Percentiles rank a stretch among this genome's conserved stretches.
Conservation (phyloP, 2,888 invertebrate species). For the Epinotia nisella region DNA sequence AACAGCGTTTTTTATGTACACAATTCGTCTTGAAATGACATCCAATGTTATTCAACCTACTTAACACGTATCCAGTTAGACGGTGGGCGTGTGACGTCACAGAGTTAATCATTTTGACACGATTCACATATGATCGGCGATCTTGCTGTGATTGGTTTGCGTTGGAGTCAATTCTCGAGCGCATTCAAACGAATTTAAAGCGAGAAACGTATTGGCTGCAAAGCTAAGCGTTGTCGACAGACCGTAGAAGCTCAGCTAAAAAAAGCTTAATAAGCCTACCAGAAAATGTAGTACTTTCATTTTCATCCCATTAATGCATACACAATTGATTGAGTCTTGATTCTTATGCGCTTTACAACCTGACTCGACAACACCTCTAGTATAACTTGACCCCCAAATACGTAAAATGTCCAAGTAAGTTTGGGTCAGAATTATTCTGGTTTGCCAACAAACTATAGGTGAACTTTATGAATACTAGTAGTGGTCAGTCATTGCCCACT, state of each 20-base stretch:
- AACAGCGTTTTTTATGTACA: no score
- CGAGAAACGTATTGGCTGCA: no score
- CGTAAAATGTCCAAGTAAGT: no score
- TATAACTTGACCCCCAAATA: no score
- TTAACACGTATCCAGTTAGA: conserved; percentile 28
- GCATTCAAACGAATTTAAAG: background rate
- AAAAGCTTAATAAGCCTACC: conserved; percentile 1
- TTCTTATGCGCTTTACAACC: background rate
- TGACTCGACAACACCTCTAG: no score
- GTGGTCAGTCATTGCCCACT: background rate
- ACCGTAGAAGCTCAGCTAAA: no score
- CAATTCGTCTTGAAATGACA: background rate
- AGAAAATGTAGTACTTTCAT: background rate
- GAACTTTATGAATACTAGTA: no score
- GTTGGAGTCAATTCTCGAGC: conserved; percentile 21
- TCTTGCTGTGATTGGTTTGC: conserved; percentile 9
- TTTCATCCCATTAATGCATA: background rate
- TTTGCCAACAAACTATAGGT: no score
- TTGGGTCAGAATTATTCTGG: no score
- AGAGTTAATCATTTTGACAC: conserved; percentile 45
- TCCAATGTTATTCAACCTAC: conserved; percentile 29
- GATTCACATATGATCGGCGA: conserved; percentile 11
- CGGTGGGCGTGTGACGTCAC: conserved; percentile 44
- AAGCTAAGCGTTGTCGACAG: no score
- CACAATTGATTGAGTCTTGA: no score